phyloP scores from a whole-genome alignment of 2,113 vertebrate species.

The Apteryx owenii region DNA sequence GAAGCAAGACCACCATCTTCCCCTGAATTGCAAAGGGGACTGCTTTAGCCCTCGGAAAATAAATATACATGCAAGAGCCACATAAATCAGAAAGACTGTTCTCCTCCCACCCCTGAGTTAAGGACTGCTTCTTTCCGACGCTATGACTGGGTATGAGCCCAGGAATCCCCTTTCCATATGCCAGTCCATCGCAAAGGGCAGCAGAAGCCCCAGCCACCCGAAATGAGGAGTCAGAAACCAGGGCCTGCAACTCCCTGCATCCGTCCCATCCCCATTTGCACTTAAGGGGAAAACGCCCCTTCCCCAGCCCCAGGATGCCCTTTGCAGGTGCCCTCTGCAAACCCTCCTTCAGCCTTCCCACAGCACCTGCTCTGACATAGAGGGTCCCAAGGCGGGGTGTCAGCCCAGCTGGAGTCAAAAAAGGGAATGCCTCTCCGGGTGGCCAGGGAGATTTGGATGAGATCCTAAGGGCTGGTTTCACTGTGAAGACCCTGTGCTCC shows the following conservation, averaged over 20 bases:
- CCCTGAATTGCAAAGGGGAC: not conserved
- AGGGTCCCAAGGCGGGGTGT: not conserved
- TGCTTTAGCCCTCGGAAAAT: not conserved
- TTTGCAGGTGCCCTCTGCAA: not conserved
- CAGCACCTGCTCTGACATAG: rapidly evolving
- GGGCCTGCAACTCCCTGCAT: not conserved
- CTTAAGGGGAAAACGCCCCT: not conserved
- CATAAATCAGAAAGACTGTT: not conserved
- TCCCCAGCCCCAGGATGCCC: not conserved
- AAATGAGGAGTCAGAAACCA: not conserved
- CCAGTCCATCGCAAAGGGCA: not conserved
- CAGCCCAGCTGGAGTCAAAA: not conserved
- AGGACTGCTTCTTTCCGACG: not conserved
- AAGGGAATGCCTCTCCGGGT: not conserved
- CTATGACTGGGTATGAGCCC: not conserved
- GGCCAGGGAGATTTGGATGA: not conserved
- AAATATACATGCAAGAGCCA: not conserved
- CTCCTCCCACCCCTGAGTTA: not conserved
- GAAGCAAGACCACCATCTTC: not conserved
- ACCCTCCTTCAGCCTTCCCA: not conserved
- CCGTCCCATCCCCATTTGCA: not conserved
- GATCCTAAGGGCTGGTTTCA: not conserved
- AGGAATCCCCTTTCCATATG: not conserved
- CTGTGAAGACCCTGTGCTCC: not conserved
- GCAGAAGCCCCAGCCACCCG: not conserved